phyloP scores from a whole-genome alignment of 2,888 invertebrate genomes.

The Pyrrhosoma nymphula region DNA sequence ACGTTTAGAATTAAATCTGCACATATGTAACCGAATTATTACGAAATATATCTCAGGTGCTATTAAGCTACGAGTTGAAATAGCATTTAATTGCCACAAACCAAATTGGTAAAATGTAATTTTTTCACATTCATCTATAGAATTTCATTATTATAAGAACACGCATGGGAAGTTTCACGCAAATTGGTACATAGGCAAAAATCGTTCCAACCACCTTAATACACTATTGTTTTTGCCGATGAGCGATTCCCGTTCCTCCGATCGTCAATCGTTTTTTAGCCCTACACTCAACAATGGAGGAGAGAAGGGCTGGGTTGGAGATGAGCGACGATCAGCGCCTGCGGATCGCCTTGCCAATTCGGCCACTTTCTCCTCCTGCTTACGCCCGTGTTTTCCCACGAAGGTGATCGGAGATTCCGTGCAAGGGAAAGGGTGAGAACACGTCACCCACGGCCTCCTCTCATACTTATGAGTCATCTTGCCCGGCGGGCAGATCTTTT shows the following conservation, averaged over 20 bases:
- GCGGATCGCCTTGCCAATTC: not conserved
- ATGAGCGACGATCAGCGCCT: not conserved
- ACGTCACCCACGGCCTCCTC: not conserved
- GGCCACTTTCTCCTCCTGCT: conserved; percentile 30
- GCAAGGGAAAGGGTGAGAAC: not conserved
- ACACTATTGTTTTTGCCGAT: not conserved
- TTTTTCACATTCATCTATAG: too few relatives aligned
- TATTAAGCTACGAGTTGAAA: too few relatives aligned
- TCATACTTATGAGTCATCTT: not conserved
- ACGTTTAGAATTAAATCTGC: too few relatives aligned
- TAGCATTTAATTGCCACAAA: too few relatives aligned
- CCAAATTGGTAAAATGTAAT: too few relatives aligned
- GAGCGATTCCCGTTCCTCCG: not conserved
- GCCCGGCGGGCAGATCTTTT: not conserved
- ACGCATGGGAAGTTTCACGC: too few relatives aligned
- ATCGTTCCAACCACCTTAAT: too few relatives aligned
- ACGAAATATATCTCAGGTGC: too few relatives aligned
- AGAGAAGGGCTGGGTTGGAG: not conserved
- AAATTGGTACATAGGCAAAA: too few relatives aligned
- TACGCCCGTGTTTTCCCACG: not conserved
- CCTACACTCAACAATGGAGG: not conserved
- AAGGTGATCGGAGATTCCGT: conserved; percentile 21
- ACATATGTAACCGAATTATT: too few relatives aligned
- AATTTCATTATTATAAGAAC: too few relatives aligned
- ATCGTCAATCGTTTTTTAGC: not conserved